These are phyloP conservation scores for Alfaro cultratus DNA, from an alignment of 2,797 vertebrate species.

Conservation along the genomic window DNA sequence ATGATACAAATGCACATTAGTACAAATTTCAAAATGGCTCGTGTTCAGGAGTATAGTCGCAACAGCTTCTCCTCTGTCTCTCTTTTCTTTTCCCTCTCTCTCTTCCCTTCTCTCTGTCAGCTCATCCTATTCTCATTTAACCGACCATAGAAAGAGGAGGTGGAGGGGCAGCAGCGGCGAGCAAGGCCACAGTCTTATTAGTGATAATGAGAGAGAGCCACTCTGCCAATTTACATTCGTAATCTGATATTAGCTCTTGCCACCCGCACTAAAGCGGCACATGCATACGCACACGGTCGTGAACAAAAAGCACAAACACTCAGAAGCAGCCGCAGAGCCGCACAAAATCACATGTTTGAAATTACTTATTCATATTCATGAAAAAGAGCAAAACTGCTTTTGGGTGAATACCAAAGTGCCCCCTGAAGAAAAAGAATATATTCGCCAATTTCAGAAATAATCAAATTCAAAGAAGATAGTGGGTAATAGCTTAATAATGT, in stretches of 20 bases:
- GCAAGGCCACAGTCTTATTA: constrained; percentile 81
- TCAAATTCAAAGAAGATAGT: constrained; percentile 14
- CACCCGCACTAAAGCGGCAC: constrained; percentile 61
- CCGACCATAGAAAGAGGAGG: constrained; percentile 39
- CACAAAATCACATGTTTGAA: constrained; percentile 43
- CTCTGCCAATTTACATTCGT: constrained; percentile 82
- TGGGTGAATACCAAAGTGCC: constrained; percentile 40
- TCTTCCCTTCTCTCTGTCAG: constrained; percentile 14
- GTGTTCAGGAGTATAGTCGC: constrained; percentile 45
- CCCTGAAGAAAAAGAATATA: constrained; percentile 45
- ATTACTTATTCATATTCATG: constrained; percentile 60
- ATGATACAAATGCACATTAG: constrained; percentile 30
- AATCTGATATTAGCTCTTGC: constrained; percentile 84
- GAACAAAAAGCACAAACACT: constrained; percentile 22
- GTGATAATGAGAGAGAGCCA: constrained; percentile 82
- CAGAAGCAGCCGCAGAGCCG: constrained; percentile 13
- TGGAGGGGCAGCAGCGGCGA: constrained; percentile 49
- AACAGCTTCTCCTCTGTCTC: constrained; percentile 14
- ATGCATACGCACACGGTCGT: constrained; percentile 19
- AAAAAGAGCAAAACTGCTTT: constrained; percentile 51
- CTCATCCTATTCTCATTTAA: constrained; percentile 63
- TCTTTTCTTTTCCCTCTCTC: not conserved
- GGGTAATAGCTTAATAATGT: constrained; percentile 10
- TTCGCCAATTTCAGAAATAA: constrained; percentile 27
- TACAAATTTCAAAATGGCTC: constrained; percentile 40